These are phyloP conservation scores for Ormyrus nitidulus DNA, from an alignment of 2,888 invertebrate species.

Conservation along the genomic window DNA sequence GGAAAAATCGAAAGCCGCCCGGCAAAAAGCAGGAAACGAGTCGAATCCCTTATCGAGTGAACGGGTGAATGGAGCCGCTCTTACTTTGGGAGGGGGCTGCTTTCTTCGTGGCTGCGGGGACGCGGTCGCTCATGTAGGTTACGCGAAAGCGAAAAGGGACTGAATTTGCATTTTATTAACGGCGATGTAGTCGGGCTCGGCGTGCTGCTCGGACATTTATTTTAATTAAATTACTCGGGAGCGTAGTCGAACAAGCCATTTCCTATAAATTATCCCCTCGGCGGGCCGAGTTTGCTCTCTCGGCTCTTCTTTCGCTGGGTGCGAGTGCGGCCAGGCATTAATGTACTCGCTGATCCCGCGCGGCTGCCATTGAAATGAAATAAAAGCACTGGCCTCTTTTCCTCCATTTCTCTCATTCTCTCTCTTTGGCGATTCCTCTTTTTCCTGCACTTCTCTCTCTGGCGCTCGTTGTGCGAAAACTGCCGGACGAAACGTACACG, in stretches of 20 bases:
- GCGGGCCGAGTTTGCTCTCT: slow-evolving; percentile 53
- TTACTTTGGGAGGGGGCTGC: background rate
- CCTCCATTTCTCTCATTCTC: slow-evolving; percentile 41
- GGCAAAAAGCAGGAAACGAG: slow-evolving; percentile 61
- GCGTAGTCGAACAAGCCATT: slow-evolving; percentile 74
- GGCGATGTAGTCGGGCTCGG: slow-evolving; percentile 68
- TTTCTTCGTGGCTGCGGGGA: slow-evolving; percentile 33
- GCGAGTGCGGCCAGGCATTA: slow-evolving; percentile 69
- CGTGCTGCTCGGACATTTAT: slow-evolving; percentile 71
- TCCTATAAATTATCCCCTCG: slow-evolving; percentile 76
- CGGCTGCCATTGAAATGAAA: slow-evolving; percentile 74
- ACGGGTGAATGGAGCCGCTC: slow-evolving; percentile 66
- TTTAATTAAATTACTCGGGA: slow-evolving; percentile 76
- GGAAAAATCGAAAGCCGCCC: slow-evolving; percentile 57
- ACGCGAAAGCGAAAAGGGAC: slow-evolving; percentile 67
- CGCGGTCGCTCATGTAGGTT: slow-evolving; percentile 59
- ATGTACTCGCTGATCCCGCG: slow-evolving; percentile 73
- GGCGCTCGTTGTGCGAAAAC: slow-evolving; percentile 33
- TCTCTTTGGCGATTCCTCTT: slow-evolving; percentile 41
- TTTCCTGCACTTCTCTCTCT: slow-evolving; percentile 29
- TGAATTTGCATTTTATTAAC: slow-evolving; percentile 76
- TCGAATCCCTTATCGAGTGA: slow-evolving; percentile 69
- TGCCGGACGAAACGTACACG: slow-evolving; percentile 55
- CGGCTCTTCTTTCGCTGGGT: slow-evolving; percentile 16
- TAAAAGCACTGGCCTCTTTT: slow-evolving; percentile 69